Conservation (phyloP, 2,113 vertebrate genomes). For the Zapus hudsonius region DNA sequence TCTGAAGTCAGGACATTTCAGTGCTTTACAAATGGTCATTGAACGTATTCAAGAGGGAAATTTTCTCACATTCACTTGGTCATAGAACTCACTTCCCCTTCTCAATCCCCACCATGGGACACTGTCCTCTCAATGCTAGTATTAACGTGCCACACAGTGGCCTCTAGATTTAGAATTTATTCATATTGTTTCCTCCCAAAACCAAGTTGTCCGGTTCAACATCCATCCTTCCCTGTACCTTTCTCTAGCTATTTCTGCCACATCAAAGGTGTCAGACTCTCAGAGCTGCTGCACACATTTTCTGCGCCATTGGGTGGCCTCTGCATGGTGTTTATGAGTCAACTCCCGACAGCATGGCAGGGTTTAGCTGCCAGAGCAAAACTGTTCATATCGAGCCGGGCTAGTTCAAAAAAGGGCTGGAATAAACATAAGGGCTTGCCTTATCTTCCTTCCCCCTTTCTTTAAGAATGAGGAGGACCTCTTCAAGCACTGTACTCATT, state of each 20-base stretch:
- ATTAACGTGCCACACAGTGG: background rate
- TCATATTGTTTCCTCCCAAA: background rate
- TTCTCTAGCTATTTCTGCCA: background rate
- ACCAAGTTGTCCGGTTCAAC: background rate
- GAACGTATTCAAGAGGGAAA: background rate
- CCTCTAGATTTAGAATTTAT: slow-evolving; percentile 18
- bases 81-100: background rate
- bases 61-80: background rate
- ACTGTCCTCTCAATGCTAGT: background rate
- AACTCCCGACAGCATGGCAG: background rate
- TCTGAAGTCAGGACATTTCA: background rate
- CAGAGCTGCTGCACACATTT: background rate
- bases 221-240: background rate
- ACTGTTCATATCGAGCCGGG: background rate
- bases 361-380: background rate
- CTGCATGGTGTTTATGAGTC: background rate
- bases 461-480: background rate
- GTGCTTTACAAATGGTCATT: background rate
- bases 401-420: background rate
- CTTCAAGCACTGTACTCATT: background rate
- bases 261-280: background rate
- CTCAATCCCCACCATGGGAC: background rate
- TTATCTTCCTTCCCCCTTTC: background rate
- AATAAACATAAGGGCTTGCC: background rate
- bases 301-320: background rate